phyloP scores from a whole-genome alignment of 2,888 invertebrate species.

The Drosophila birchii region DNA sequence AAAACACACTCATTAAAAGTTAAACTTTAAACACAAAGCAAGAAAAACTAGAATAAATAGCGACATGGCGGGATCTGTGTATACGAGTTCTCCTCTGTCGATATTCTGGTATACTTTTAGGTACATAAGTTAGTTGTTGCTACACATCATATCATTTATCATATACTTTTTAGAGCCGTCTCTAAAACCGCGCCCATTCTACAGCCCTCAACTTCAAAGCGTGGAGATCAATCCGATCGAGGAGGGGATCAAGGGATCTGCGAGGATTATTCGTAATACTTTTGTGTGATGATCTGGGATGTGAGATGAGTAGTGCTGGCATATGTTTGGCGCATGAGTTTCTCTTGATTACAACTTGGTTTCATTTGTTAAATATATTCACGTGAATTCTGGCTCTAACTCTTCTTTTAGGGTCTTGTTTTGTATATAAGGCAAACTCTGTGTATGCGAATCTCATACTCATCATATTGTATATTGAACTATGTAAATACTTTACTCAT shows the following conservation, averaged over 20 bases:
- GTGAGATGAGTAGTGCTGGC: constrained; percentile 37
- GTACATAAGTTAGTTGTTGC: constrained; percentile 46
- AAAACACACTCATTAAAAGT: constrained; percentile 27
- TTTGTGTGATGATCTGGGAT: constrained; percentile 26
- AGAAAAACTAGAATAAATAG: constrained; percentile 22
- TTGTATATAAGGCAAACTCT: constrained; percentile 77
- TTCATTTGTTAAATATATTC: constrained; percentile 58
- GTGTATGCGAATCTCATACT: constrained; percentile 62
- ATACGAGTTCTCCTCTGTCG: constrained; percentile 4
- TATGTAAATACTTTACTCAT: constrained; percentile 69
- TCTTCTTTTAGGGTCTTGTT: constrained; percentile 39
- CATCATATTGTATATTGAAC: constrained; percentile 69
- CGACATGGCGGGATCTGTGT: constrained; percentile 24
- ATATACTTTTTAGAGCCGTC: constrained; percentile 11
- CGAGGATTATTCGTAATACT: constrained; percentile 62
- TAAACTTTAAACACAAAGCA: constrained; percentile 26
- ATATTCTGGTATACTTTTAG: constrained; percentile 24
- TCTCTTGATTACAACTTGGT: constrained; percentile 56
- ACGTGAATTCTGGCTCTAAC: constrained; percentile 32
- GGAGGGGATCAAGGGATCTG: constrained; percentile 30
- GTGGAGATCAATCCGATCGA: constrained; percentile 64
- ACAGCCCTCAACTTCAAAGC: constrained; percentile 59
- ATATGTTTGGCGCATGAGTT: constrained; percentile 73
- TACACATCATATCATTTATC: background rate
- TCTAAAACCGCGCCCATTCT: constrained; percentile 12